phyloP scores from a whole-genome alignment of 1,140 invertebrate species.

The Drosophila grimshawi region DNA sequence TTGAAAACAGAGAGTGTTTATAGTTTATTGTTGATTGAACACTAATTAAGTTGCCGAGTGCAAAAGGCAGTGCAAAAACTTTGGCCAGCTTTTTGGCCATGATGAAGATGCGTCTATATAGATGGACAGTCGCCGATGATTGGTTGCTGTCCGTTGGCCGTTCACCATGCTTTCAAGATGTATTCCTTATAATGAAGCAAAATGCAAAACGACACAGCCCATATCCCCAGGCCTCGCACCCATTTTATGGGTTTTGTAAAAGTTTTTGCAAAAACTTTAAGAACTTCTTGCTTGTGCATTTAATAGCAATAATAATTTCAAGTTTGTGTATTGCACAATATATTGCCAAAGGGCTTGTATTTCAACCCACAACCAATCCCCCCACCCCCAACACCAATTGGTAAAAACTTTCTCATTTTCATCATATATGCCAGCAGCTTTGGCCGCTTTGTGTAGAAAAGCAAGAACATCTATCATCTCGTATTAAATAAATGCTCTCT shows the following conservation, averaged over 20 bases:
- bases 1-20: constrained; percentile 76
- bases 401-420: constrained; percentile 74
- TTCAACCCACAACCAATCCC: constrained; percentile 1
- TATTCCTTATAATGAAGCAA: constrained; percentile 68
- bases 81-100: constrained; percentile 53
- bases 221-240: neutral
- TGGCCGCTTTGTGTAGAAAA: constrained; percentile 43
- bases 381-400: neutral
- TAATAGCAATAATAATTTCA: constrained; percentile 81
- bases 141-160: constrained; percentile 51
- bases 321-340: constrained; percentile 72
- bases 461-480: constrained; percentile 60
- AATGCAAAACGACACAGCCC: constrained; percentile 49
- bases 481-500: constrained; percentile 43
- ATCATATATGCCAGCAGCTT: constrained; percentile 53
- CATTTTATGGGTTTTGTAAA: constrained; percentile 43
- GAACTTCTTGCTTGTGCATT: constrained; percentile 74
- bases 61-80: constrained; percentile 60
- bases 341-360: constrained; percentile 52
- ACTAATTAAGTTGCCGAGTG: constrained; percentile 81
- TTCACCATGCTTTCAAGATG: constrained; percentile 56
- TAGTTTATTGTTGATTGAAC: constrained; percentile 83
- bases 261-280: constrained; percentile 68
- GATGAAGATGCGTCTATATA: constrained; percentile 36
- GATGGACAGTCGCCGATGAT: constrained; percentile 73